A percentile compares a stretch with the other conserved stretches of the same genome.
phyloP scores from a whole-genome alignment of 2,797 vertebrate genomes.

The Lutjanus argentimaculatus region DNA sequence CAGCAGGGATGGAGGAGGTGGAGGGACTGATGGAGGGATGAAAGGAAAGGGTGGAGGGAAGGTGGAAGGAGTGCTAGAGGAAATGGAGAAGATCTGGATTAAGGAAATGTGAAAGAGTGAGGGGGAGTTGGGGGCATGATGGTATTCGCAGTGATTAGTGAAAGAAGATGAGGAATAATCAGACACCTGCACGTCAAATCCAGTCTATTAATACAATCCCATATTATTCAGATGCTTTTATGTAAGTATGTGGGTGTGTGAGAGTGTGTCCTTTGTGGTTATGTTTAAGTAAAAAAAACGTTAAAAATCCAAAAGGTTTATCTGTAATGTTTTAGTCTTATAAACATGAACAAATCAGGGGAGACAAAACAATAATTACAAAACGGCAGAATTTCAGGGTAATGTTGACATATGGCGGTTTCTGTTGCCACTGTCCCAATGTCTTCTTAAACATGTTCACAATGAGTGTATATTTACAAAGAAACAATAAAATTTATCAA shows the following conservation, averaged over 20 bases:
- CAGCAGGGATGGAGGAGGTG: conserved; percentile 59
- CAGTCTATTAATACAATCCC: background rate
- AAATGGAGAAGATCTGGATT: conserved; percentile 64
- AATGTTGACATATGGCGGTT: too few species aligned
- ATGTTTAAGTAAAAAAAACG: background rate
- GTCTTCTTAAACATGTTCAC: too few species aligned
- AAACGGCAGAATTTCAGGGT: too few species aligned
- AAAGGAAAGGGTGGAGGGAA: conserved; percentile 56
- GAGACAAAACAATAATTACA: too few species aligned
- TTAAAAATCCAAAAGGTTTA: background rate
- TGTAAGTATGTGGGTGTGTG: background rate
- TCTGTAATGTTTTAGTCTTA: background rate
- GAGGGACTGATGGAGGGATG: conserved; percentile 61
- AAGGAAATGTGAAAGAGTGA: conserved; percentile 47
- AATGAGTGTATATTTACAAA: too few species aligned
- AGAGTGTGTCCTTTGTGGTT: too few species aligned
- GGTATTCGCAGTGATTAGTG: conserved; percentile 42
- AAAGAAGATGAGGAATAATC: conserved; percentile 8
- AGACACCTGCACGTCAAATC: conserved; percentile 4
- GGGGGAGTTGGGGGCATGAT: conserved; percentile 8
- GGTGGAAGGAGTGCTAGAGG: conserved; percentile 62
- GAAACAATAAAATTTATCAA: too few species aligned
- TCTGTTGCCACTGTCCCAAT: too few species aligned
- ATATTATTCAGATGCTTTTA: background rate
- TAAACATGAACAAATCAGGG: too few species aligned